Percentiles rank a stretch among this genome's conserved stretches.
Evolutionary conservation across 2,888 invertebrate species (phyloP).

Genomic region (Belgica antarctica): DNA sequence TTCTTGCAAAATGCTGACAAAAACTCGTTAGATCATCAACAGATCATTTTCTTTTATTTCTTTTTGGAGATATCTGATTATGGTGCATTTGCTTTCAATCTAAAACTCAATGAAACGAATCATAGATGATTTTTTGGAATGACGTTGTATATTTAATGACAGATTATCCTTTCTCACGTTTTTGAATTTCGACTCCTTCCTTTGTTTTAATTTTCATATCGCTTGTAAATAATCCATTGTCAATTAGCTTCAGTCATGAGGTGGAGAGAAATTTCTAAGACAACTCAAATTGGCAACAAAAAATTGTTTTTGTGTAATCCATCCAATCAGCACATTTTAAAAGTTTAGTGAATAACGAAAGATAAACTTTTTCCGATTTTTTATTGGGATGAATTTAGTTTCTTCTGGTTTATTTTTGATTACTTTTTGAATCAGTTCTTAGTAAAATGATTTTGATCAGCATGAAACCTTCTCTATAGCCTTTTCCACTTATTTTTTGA

Average conservation of each 20-base stretch:
- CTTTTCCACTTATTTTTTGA: background rate
- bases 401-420: background rate
- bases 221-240: conserved; percentile 16
- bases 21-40: too few species aligned
- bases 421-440: conserved; percentile 1
- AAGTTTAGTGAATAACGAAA: background rate
- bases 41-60: background rate
- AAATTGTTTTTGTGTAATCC: background rate
- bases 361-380: background rate
- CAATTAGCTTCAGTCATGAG: background rate
- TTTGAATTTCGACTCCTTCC: too few species aligned
- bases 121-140: conserved; percentile 27
- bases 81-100: conserved; percentile 37
- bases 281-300: background rate
- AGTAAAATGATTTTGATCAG: conserved; percentile 4
- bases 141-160: conserved; percentile 8
- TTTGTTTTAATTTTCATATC: background rate
- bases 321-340: background rate
- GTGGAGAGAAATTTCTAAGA: background rate
- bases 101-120: conserved; percentile 26
- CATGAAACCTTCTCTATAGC: conserved; percentile 17
- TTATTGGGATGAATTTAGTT: background rate
- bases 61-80: conserved; percentile 21
- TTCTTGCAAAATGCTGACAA: too few species aligned
- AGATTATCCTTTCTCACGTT: background rate